phyloP scores from a whole-genome alignment of 2,888 invertebrate genomes.

The Chrysolina oricalcia region DNA sequence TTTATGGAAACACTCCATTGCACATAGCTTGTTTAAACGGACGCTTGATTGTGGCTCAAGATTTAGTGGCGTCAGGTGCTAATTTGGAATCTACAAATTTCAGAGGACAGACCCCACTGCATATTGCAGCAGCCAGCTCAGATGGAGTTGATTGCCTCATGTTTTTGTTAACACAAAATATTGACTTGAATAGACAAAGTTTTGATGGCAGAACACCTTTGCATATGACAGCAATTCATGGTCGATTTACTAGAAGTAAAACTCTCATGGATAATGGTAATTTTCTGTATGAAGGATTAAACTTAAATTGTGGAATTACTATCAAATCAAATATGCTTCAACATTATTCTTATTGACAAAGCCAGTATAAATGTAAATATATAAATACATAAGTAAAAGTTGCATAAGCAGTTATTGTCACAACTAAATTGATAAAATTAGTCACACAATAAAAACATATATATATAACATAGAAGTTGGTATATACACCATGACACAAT shows the following conservation, averaged over 20 bases:
- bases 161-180: constrained; percentile 73
- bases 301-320: too few relatives aligned
- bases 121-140: constrained; percentile 77
- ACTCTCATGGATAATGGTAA: constrained; percentile 76
- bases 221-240: constrained; percentile 80
- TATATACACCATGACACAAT: too few relatives aligned
- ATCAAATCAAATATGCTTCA: too few relatives aligned
- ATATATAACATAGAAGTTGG: too few relatives aligned
- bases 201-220: constrained; percentile 77
- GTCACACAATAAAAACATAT: too few relatives aligned
- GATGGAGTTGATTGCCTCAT: constrained; percentile 77
- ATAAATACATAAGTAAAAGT: too few relatives aligned
- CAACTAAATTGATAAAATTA: too few relatives aligned
- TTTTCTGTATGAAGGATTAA: constrained; percentile 13
- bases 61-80: constrained; percentile 73
- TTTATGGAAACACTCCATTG: constrained; percentile 76
- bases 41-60: constrained; percentile 74
- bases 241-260: constrained; percentile 77
- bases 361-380: too few relatives aligned
- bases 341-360: too few relatives aligned
- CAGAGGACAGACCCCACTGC: constrained; percentile 73
- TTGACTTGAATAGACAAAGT: constrained; percentile 75
- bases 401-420: too few relatives aligned
- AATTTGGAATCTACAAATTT: constrained; percentile 74
- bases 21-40: constrained; percentile 79